phyloP scores from a whole-genome alignment of 1,140 invertebrate species.

The Drosophila mauritiana region DNA sequence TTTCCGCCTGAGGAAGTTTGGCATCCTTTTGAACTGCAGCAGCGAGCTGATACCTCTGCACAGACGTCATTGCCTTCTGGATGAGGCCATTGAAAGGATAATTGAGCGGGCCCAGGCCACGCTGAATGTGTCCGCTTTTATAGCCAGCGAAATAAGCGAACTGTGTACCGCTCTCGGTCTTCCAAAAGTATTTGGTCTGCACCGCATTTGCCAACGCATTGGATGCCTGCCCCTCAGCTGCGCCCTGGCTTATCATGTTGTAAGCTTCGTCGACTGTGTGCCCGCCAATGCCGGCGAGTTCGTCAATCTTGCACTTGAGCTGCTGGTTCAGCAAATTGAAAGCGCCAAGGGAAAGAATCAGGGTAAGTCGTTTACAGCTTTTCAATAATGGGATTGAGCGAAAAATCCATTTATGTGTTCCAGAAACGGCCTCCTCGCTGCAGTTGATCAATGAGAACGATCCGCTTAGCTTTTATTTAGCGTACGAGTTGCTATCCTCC shows the following conservation, averaged over 20 bases:
- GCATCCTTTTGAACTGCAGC: constrained; percentile 45
- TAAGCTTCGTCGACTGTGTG: constrained; percentile 65
- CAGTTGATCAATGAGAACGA: constrained; percentile 59
- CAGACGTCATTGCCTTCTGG: constrained; percentile 51
- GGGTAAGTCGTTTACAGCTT: constrained; percentile 23
- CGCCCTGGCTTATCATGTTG: constrained; percentile 65
- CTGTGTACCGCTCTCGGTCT: constrained; percentile 57
- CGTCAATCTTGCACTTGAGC: constrained; percentile 65
- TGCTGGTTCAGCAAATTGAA: constrained; percentile 74
- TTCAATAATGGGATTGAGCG: neutral
- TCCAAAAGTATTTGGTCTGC: constrained; percentile 60
- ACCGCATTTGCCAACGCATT: constrained; percentile 61
- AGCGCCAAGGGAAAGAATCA: constrained; percentile 40
- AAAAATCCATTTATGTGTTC: neutral
- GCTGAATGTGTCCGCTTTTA: constrained; percentile 64
- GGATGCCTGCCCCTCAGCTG: constrained; percentile 70
- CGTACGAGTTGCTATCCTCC: constrained; percentile 64
- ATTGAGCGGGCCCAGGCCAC: constrained; percentile 62
- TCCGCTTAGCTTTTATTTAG: constrained; percentile 71
- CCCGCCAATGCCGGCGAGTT: constrained; percentile 58
- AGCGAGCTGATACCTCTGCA: constrained; percentile 48
- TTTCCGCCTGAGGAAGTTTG: constrained; percentile 61
- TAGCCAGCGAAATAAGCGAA: constrained; percentile 64
- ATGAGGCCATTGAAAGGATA: constrained; percentile 66
- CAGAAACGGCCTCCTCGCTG: constrained; percentile 47